A percentile compares a stretch with the other conserved stretches of the same genome.
Evolutionary conservation across 2,113 vertebrate genomes (phyloP).

Genomic region (Brachyhypopomus occidentalis): DNA sequence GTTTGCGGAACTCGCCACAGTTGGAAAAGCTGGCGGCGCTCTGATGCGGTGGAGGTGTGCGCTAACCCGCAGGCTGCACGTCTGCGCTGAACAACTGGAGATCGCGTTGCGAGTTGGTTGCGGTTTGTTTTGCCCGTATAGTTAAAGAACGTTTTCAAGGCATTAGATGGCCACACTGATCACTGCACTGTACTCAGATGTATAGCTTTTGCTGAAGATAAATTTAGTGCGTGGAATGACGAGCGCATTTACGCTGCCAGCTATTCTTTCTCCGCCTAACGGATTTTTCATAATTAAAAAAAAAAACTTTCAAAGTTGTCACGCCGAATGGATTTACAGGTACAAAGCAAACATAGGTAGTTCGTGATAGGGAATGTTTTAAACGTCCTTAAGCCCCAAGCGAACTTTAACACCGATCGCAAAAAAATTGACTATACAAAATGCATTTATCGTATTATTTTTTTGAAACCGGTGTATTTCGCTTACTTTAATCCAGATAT

Average conservation of each 20-base stretch:
- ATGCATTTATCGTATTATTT: conserved; percentile 14
- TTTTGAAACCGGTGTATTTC: neutral
- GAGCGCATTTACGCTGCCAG: conserved; percentile 24
- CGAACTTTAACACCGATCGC: neutral
- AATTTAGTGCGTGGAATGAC: conserved; percentile 29
- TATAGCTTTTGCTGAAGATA: no score
- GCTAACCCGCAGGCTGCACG: conserved; percentile 52
- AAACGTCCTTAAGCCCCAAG: no score
- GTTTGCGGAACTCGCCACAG: neutral
- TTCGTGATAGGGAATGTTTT: conserved; percentile 1
- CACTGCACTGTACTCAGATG: no score
- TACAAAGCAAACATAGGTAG: conserved; percentile 27
- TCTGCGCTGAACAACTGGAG: conserved; percentile 45
- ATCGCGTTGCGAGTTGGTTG: conserved; percentile 12
- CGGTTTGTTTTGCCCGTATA: no score
- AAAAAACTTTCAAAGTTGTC: conserved; percentile 1
- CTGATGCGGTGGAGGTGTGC: conserved; percentile 65
- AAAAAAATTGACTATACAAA: neutral
- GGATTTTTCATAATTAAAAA: conserved; percentile 44
- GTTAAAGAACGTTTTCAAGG: no score
- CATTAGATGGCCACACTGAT: conserved; percentile 31
- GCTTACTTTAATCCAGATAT: no score
- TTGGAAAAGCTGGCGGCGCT: conserved; percentile 45
- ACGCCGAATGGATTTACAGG: conserved; percentile 62
- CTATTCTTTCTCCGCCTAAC: conserved; percentile 39